Evolutionary conservation across 2,888 invertebrate species (phyloP).

Genomic region (Choristoneura rosaceana): DNA sequence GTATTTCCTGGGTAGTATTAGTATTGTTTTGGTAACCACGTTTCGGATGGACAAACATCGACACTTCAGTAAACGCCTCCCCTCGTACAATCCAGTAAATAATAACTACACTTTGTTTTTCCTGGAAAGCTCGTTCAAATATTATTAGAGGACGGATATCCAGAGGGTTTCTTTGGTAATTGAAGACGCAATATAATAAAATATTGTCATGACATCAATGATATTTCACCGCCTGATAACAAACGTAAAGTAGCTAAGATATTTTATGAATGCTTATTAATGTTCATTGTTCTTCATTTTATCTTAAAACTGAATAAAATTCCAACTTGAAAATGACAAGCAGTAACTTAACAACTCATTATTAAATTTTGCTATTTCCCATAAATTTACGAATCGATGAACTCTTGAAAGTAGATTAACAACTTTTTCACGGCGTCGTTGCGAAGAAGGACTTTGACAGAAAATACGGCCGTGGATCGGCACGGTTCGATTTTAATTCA

Average conservation of each 20-base stretch:
- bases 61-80: constrained; percentile 4
- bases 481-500: constrained; percentile 13
- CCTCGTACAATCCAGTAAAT: constrained; percentile 5
- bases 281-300: neutral
- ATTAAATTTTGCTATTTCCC: neutral
- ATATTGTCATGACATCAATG: neutral
- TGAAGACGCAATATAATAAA: neutral
- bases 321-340: neutral
- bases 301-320: neutral
- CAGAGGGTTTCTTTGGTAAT: neutral
- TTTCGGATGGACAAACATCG: constrained; percentile 3
- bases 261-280: too few relatives aligned
- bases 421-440: neutral
- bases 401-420: constrained; percentile 13
- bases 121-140: neutral
- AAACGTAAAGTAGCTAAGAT: neutral
- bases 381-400: constrained; percentile 11
- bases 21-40: constrained; percentile 11
- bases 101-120: neutral
- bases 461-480: constrained; percentile 10
- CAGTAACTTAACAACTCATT: neutral
- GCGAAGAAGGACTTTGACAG: neutral
- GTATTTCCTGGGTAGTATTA: constrained; percentile 7
- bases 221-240: neutral
- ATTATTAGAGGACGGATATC: neutral